These are phyloP conservation scores for Chromis chromis DNA, from an alignment of 2,797 vertebrate species.

Conservation along the genomic window DNA sequence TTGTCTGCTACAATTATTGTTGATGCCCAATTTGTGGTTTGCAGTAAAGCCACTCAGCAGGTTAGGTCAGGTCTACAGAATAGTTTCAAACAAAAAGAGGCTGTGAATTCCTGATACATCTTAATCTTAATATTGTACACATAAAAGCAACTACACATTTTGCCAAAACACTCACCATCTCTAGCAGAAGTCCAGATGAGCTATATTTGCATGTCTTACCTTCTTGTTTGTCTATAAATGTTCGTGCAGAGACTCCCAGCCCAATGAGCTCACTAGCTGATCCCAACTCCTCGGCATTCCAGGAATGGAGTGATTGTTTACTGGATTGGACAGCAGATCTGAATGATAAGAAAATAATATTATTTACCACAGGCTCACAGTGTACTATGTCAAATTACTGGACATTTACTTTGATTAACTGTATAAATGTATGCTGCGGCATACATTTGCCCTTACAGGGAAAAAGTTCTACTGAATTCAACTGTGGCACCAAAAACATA, in stretches of 20 bases:
- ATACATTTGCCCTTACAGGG: too few species aligned
- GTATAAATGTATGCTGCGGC: neutral
- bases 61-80: neutral
- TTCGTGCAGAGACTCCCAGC: conserved; percentile 89
- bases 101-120: neutral
- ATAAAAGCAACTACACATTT: neutral
- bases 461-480: neutral
- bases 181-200: neutral
- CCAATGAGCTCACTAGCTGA: conserved; percentile 89
- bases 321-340: conserved; percentile 77
- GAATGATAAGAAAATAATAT: conserved; percentile 12
- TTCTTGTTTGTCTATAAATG: conserved; percentile 85
- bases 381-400: neutral
- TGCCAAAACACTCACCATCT: neutral
- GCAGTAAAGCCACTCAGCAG: neutral
- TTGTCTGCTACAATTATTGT: neutral
- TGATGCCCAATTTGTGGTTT: neutral
- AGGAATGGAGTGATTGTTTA: conserved; percentile 79
- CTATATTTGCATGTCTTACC: conserved; percentile 72
- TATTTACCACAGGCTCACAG: neutral
- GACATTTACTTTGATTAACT: neutral
- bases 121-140: neutral
- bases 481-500: neutral
- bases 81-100: neutral
- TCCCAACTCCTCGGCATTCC: conserved; percentile 84